phyloP scores from a whole-genome alignment of 2,113 vertebrate genomes.

The Nothoprocta pentlandii region DNA sequence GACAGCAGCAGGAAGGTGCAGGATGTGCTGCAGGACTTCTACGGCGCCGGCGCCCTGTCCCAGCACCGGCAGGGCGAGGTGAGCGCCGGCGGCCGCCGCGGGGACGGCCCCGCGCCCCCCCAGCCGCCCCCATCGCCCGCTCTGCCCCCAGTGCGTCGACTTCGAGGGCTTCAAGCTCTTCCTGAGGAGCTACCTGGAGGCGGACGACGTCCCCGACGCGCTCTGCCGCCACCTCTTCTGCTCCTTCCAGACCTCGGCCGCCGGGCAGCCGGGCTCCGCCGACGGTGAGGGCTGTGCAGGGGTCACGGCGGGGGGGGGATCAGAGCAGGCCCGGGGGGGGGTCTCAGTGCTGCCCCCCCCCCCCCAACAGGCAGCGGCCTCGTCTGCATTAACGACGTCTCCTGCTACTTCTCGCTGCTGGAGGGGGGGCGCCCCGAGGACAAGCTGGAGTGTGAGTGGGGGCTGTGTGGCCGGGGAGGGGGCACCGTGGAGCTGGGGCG shows the following conservation, averaged over 20 bases:
- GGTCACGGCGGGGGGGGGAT: not conserved
- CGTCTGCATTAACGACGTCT: conserved; percentile 89
- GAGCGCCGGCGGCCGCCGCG: conserved; percentile 9
- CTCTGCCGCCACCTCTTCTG: conserved; percentile 86
- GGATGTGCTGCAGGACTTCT: conserved; percentile 89
- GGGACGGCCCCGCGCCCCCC: no score
- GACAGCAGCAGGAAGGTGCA: conserved; percentile 91
- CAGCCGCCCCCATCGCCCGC: no score
- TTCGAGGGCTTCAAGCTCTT: conserved; percentile 87
- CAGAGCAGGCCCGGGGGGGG: no score
- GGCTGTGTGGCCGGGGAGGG: not conserved
- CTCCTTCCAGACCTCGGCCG: conserved; percentile 83
- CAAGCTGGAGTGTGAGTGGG: conserved; percentile 89
- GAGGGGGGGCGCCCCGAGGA: conserved; percentile 90
- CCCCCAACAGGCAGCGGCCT: conserved; percentile 58
- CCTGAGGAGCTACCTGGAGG: conserved; percentile 87
- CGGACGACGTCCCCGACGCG: conserved; percentile 80
- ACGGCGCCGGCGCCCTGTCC: conserved; percentile 81
- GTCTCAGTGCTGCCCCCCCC: no score
- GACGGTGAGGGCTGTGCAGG: not conserved
- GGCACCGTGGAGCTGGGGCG: no score
- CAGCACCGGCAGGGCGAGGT: conserved; percentile 87
- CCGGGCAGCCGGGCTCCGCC: not conserved
- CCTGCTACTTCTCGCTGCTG: conserved; percentile 91
- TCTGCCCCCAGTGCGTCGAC: conserved; percentile 80